Evolutionary conservation across 2,888 invertebrate genomes (phyloP).

Genomic region (Omphaloscelis lunosa): DNA sequence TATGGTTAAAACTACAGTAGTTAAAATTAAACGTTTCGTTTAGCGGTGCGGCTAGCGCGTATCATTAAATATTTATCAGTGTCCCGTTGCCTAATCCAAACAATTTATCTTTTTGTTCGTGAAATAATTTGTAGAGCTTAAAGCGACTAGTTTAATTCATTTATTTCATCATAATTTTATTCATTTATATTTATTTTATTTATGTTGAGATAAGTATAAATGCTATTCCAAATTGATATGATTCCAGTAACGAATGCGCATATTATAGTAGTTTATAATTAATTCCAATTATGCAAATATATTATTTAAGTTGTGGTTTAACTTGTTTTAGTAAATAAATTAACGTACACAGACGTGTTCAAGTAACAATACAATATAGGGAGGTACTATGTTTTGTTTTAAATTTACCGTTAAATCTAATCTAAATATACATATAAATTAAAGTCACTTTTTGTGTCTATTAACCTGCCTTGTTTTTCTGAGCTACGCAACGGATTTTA

Average conservation of each 20-base stretch:
- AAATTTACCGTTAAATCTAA: background rate
- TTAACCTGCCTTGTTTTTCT: background rate
- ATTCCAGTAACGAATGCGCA: conserved; percentile 30
- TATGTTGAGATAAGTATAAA: background rate
- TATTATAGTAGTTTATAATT: conserved; percentile 20
- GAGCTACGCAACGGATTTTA: background rate
- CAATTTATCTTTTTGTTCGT: conserved; percentile 33
- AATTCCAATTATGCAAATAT: conserved; percentile 18
- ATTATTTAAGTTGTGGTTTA: conserved; percentile 6
- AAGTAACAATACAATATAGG: background rate
- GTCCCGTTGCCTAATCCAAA: conserved; percentile 19
- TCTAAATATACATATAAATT: background rate
- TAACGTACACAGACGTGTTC: background rate
- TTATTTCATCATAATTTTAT: conserved; percentile 6
- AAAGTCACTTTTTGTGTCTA: background rate
- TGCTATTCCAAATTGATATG: background rate
- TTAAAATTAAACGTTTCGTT: background rate
- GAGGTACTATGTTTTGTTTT: background rate
- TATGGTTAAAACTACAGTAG: background rate
- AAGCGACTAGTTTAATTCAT: conserved; percentile 8
- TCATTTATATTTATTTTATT: background rate
- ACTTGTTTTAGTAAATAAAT: conserved; percentile 1
- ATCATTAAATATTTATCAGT: conserved; percentile 31
- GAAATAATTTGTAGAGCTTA: conserved; percentile 20
- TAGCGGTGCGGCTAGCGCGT: background rate